Conservation (phyloP, 1,140 invertebrate genomes). For the Drosophila novamexicana region DNA sequence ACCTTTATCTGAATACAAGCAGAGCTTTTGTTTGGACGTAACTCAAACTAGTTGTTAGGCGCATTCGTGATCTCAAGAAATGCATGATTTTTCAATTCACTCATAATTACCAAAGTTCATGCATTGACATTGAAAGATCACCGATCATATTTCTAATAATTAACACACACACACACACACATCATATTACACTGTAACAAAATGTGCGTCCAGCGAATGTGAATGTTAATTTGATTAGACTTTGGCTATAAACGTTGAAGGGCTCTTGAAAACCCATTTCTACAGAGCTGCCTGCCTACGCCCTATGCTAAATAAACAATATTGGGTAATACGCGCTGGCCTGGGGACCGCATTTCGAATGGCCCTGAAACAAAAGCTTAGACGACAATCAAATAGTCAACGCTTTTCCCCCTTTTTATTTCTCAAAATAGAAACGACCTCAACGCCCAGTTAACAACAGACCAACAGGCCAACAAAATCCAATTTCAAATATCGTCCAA, state of each 20-base stretch:
- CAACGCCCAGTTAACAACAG: constrained; percentile 32
- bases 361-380: constrained; percentile 45
- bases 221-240: constrained; percentile 23
- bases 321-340: constrained; percentile 26
- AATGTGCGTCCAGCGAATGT: constrained; percentile 2
- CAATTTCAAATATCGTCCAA: constrained; percentile 32
- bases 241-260: constrained; percentile 14
- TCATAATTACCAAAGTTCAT: constrained; percentile 23
- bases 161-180: constrained; percentile 39
- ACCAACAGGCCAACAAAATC: constrained; percentile 21
- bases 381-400: constrained; percentile 36
- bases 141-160: constrained; percentile 9
- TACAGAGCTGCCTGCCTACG: constrained; percentile 19
- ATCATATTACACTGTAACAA: constrained; percentile 27
- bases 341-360: background rate
- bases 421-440: constrained; percentile 25
- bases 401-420: constrained; percentile 21
- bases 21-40: background rate
- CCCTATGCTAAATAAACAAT: constrained; percentile 26
- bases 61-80: background rate
- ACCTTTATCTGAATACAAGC: background rate
- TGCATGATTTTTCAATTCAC: constrained; percentile 22
- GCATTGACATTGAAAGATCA: constrained; percentile 46
- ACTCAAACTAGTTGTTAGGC: background rate
- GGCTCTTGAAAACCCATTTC: constrained; percentile 10